Percentiles rank a stretch among this genome's conserved stretches.
These are phyloP conservation scores for Nibea albiflora DNA, from an alignment of 2,113 vertebrate genomes.

Conservation along the genomic window DNA sequence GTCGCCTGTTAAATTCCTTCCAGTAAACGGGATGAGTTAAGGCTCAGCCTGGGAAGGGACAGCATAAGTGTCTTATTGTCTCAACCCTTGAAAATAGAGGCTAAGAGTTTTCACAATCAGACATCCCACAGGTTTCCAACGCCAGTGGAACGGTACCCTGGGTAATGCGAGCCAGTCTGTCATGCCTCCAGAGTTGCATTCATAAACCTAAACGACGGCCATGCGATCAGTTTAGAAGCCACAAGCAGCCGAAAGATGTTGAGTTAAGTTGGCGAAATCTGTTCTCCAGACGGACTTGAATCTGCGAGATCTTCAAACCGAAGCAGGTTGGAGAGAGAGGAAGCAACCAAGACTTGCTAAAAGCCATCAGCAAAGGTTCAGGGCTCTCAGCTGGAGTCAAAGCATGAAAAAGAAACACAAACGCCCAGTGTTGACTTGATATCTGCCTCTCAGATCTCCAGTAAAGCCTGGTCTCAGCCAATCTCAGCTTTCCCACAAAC, in stretches of 20 bases:
- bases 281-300: neutral
- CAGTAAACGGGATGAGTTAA: conserved; percentile 71
- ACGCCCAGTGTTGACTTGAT: conserved; percentile 58
- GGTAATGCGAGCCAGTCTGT: conserved; percentile 49
- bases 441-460: conserved; percentile 77
- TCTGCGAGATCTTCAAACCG: neutral
- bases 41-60: conserved; percentile 66
- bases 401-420: conserved; percentile 17
- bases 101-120: conserved; percentile 14
- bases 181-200: conserved; percentile 10
- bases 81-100: conserved; percentile 54
- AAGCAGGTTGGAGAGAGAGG: neutral
- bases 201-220: neutral
- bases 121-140: conserved; percentile 43
- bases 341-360: neutral
- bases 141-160: neutral
- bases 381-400: conserved; percentile 34
- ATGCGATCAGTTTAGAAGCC: neutral
- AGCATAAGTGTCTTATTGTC: conserved; percentile 75
- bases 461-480: conserved; percentile 76
- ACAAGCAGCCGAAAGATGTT: neutral
- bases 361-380: conserved; percentile 21
- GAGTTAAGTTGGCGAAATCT: neutral
- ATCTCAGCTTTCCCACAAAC: conserved; percentile 81
- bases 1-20: conserved; percentile 79